Base-by-base conservation (phyloP, 2,113 vertebrate species). In the Periophthalmus modestus region DNA sequence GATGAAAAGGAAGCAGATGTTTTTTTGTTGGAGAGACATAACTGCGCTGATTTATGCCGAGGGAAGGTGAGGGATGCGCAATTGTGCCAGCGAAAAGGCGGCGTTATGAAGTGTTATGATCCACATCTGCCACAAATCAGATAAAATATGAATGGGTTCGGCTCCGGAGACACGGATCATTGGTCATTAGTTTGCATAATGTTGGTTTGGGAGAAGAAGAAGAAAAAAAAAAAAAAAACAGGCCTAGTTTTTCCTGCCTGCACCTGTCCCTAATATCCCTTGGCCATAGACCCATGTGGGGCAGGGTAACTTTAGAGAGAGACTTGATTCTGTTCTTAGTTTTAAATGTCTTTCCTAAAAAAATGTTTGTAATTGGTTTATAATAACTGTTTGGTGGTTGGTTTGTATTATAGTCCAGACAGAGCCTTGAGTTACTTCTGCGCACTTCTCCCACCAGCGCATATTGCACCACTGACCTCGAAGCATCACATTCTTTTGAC, bases 1-100 rank as follows among this genome's bases (percentile, higher is more conserved):
- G 46, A 62, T 3, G 21, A 62, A 68, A 79, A 67, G 50, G 55
- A 72, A 78, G 73, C 82, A 73, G 65, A 77, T 75, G 80, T 71
- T 81, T 70, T n/a, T 63, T 71, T 72, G 67, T 72, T 58, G 24
- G 16, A 54, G 19, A 34, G 74, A 71, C 65, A 58, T 34, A 28
- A 65, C 7, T 33, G 58, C 55, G 10, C 46, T 67, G 66, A 67
- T 67, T 48, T 67, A 67, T 23, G 66, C 11, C 62, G 11, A 13
- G 33, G 62, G 34, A 39, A 43, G 34, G 62, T 65, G 46, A 48
- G 43, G 5, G n/a, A 48, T 47, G 63, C 6, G 59, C 59, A 10
- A 65, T 65, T 36, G 62, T 39, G 18, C 1, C 34, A 11, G 11
- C 34, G 62, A 5, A 65, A 65, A 65, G 34, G 34, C 62, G 9